phyloP scores from a whole-genome alignment of 2,888 invertebrate species.

The Dioctria rufipes region DNA sequence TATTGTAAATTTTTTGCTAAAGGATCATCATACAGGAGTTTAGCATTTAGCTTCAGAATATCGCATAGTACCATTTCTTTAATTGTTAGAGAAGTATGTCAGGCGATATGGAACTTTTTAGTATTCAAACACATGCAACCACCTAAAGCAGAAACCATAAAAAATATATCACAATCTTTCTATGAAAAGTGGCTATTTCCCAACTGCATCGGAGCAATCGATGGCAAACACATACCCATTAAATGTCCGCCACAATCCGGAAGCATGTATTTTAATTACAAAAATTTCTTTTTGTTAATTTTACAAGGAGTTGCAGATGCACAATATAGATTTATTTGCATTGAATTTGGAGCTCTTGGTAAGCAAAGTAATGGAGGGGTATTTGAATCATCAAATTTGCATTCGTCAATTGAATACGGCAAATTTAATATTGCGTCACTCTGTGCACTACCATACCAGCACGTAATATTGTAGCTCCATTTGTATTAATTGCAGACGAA shows the following conservation, averaged over 20 bases:
- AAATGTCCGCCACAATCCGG: not conserved
- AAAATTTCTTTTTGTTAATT: slow-evolving; percentile 19
- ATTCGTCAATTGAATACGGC: no score
- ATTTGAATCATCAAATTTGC: slow-evolving; percentile 48
- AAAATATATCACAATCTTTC: no score
- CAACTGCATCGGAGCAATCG: not conserved
- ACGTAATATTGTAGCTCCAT: slow-evolving; percentile 37
- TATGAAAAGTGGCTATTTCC: no score
- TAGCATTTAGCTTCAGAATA: no score
- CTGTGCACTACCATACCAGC: slow-evolving; percentile 34
- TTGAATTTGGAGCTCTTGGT: slow-evolving; percentile 36
- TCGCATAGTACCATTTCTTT: no score
- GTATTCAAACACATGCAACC: no score
- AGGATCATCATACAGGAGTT: no score
- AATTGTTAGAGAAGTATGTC: no score
- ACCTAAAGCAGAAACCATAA: no score
- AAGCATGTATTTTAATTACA: slow-evolving; percentile 6
- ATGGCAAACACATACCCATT: no score
- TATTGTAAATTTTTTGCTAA: no score
- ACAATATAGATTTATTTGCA: slow-evolving; percentile 28
- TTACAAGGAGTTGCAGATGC: slow-evolving; percentile 40
- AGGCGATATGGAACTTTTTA: no score
- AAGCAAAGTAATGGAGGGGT: slow-evolving; percentile 46
- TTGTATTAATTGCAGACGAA: slow-evolving; percentile 43
- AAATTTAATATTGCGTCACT: slow-evolving; percentile 45